Evolutionary conservation across 2,797 vertebrate species (phyloP).

Genomic region (Synanceia verrucosa): DNA sequence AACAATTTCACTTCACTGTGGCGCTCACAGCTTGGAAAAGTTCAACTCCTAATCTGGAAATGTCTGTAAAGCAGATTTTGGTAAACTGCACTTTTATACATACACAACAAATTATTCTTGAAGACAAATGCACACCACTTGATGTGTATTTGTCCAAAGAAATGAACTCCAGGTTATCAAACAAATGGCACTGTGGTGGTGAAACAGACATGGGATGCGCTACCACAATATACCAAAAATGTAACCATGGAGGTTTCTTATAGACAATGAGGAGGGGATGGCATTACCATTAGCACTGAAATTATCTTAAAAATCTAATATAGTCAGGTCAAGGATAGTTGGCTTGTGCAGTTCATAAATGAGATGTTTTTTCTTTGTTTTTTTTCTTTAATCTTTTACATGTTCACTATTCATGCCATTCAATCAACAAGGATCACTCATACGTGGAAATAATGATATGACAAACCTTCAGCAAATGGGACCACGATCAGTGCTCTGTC

Average conservation of each 20-base stretch:
- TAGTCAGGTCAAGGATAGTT: slow-evolving; percentile 18
- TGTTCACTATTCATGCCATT: slow-evolving; percentile 42
- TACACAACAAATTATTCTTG: slow-evolving; percentile 8
- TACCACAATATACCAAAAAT: slow-evolving; percentile 42
- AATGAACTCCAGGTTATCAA: slow-evolving; percentile 3
- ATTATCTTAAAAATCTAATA: slow-evolving; percentile 24
- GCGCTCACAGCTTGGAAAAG: slow-evolving; percentile 32
- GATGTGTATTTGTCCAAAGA: neutral
- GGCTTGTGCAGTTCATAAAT: slow-evolving; percentile 31
- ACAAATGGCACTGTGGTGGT: neutral
- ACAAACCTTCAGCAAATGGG: slow-evolving; percentile 99
- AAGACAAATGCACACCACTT: neutral
- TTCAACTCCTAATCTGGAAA: slow-evolving; percentile 47
- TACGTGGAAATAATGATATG: slow-evolving; percentile 46
- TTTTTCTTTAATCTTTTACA: slow-evolving; percentile 14
- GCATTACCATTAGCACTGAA: slow-evolving; percentile 29
- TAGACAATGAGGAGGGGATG: slow-evolving; percentile 20
- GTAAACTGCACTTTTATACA: slow-evolving; percentile 37
- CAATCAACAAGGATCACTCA: slow-evolving; percentile 45
- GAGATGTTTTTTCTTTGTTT: slow-evolving; percentile 7
- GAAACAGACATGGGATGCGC: slow-evolving; percentile 1
- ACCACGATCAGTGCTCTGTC: slow-evolving; percentile 99
- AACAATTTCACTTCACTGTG: slow-evolving; percentile 56
- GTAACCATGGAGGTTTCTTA: slow-evolving; percentile 15
- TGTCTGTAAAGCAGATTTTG: slow-evolving; percentile 57